phyloP scores from a whole-genome alignment of 2,888 invertebrate genomes.

The Thereva nobilitata region DNA sequence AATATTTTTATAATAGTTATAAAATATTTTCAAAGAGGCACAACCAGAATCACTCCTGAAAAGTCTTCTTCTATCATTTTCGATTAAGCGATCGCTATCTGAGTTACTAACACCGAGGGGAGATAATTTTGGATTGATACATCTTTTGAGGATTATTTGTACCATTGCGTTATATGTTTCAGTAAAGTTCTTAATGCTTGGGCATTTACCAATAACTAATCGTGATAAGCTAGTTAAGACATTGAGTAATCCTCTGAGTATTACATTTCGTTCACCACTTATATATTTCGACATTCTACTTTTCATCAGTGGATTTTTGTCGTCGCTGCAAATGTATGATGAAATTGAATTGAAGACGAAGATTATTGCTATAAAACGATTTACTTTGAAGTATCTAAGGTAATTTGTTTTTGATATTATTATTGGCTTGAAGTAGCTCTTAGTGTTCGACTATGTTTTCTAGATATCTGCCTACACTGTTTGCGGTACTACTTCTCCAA shows the following conservation, averaged over 20 bases:
- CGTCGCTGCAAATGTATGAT: constrained; percentile 65
- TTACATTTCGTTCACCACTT: constrained; percentile 66
- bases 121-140: constrained; percentile 66
- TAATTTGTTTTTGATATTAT: constrained; percentile 56
- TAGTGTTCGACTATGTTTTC: too few relatives aligned
- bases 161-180: constrained; percentile 67
- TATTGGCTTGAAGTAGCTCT: background rate
- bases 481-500: constrained; percentile 68
- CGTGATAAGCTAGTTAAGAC: constrained; percentile 59
- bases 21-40: too few relatives aligned
- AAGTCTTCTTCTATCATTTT: constrained; percentile 62
- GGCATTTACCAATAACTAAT: constrained; percentile 67
- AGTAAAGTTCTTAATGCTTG: constrained; percentile 69
- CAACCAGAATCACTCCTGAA: constrained; percentile 40
- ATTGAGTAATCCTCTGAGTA: constrained; percentile 64
- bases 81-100: constrained; percentile 65
- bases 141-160: constrained; percentile 70
- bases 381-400: constrained; percentile 67
- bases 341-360: constrained; percentile 62
- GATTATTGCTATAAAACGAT: constrained; percentile 63
- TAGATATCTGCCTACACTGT: constrained; percentile 68
- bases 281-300: constrained; percentile 71
- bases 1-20: too few relatives aligned
- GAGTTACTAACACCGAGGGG: constrained; percentile 63
- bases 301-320: constrained; percentile 68